Base-by-base conservation (phyloP, 2,888 invertebrate genomes). In the Meiosimyza platycephala region DNA sequence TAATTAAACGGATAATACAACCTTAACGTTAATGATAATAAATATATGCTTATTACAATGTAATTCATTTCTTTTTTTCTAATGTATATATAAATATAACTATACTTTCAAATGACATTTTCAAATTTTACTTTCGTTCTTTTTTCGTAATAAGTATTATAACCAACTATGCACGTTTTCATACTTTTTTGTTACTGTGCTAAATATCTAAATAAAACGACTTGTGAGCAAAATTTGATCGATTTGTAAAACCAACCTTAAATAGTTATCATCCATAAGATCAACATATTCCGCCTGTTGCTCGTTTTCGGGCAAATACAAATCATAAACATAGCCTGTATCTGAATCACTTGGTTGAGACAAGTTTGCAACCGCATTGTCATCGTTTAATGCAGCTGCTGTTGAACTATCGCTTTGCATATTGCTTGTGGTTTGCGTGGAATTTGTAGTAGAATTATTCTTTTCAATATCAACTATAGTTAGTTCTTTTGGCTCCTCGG, bases 381-480 rank as follows among this genome's bases (percentile, higher is more conserved):
- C 71, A 11, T 71, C 69, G 18, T 72, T 74, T 2, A 72, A 71
- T 9, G 47, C 76, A 57, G 70, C 65, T 54, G 72, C 59, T 52
- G 54, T 75, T 72, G 75, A 67, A 52, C 71, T 72, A 47, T 40
- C 22, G 57, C 59, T 72, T n/a, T 68, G 28, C 59, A 60, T 60
- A 28, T 60, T 50, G 64, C 51, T 64, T 18, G 22, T 18, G 28
- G 3, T 67, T 7, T 48, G 33, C 9, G 64, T 16, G 48, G 13
- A n/a, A 11, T 16, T 16, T 64, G 68, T 16, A 7, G 68, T 63
- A n/a, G 54, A 3, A 28, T 28, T 48, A 51, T 87, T 85, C 64
- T 86, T 84, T 48, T 91, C 91, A 40, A 92, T 87, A 81, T 92
- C 91, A 67, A 91, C 89, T 69, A 92, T 88, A 5, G 91, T 91